Percentiles rank a stretch among this genome's conserved stretches.
Evolutionary conservation across 2,113 vertebrate species (phyloP).

Genomic region (Prunella himalayana): DNA sequence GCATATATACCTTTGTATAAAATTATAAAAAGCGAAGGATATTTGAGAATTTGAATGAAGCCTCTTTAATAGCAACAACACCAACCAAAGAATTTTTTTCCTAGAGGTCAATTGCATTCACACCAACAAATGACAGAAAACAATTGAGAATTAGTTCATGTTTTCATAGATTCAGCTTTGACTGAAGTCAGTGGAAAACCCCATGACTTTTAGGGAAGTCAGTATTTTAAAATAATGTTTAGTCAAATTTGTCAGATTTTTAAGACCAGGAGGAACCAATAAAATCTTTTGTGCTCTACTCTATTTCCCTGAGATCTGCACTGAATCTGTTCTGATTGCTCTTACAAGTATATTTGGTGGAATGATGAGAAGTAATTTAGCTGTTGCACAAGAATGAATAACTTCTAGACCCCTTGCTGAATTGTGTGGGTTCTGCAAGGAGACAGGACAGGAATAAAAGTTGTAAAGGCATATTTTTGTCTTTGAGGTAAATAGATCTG

Average conservation of each 20-base stretch:
- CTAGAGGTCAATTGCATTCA: background rate
- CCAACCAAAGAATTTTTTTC: background rate
- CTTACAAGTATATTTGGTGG: background rate
- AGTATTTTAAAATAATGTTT: background rate
- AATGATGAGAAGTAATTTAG: background rate
- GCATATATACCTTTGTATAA: background rate
- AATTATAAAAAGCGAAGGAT: background rate
- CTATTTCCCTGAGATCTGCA: background rate
- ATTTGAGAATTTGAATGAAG: background rate
- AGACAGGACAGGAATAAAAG: constrained; percentile 6
- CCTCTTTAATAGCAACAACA: background rate
- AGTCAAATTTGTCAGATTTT: background rate
- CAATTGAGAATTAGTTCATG: background rate
- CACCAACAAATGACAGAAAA: background rate
- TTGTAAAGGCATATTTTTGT: constrained; percentile 20
- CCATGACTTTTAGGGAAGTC: background rate
- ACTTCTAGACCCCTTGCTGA: background rate
- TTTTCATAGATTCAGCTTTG: background rate
- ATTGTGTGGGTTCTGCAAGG: background rate
- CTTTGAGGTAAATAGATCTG: constrained; percentile 20
- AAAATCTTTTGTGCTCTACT: background rate
- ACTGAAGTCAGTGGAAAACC: background rate
- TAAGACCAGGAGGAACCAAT: background rate
- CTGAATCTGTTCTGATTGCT: background rate
- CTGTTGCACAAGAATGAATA: background rate